Evolutionary conservation across 2,888 invertebrate genomes (phyloP).

Genomic region (Thymelicus sylvestris): DNA sequence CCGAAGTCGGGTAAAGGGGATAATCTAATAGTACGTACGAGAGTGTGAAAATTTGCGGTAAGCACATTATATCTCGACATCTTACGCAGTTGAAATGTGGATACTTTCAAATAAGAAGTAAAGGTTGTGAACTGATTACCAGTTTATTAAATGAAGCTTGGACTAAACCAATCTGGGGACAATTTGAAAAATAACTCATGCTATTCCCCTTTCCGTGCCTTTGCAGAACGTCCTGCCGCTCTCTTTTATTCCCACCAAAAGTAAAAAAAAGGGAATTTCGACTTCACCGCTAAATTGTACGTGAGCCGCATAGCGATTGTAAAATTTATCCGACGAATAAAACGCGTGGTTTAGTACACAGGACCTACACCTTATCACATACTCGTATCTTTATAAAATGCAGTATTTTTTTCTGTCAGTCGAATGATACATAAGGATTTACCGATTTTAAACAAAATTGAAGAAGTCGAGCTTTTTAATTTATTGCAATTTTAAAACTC

Average conservation of each 20-base stretch:
- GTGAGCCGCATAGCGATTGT: constrained; percentile 17
- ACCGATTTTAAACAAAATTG: no score
- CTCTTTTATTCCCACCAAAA: constrained; percentile 30
- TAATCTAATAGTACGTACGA: no score
- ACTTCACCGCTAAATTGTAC: constrained; percentile 17
- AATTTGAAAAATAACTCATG: constrained; percentile 23
- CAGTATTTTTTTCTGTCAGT: background rate
- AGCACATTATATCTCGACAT: no score
- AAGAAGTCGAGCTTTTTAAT: no score
- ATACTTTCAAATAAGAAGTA: background rate
- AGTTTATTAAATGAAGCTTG: constrained; percentile 12
- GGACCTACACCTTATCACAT: background rate
- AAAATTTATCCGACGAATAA: constrained; percentile 19
- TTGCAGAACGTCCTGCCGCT: constrained; percentile 17
- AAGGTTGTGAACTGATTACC: background rate
- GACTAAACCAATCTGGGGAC: constrained; percentile 9
- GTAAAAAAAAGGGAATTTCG: constrained; percentile 28
- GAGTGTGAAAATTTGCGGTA: no score
- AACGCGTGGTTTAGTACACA: background rate
- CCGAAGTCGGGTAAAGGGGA: no score
- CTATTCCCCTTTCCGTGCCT: constrained; percentile 11
- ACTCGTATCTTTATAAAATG: background rate
- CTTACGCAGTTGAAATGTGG: background rate
- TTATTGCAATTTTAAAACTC: no score
- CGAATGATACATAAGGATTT: no score